Evolutionary conservation across 2,888 invertebrate genomes (phyloP).

Genomic region (Thecophora atra): DNA sequence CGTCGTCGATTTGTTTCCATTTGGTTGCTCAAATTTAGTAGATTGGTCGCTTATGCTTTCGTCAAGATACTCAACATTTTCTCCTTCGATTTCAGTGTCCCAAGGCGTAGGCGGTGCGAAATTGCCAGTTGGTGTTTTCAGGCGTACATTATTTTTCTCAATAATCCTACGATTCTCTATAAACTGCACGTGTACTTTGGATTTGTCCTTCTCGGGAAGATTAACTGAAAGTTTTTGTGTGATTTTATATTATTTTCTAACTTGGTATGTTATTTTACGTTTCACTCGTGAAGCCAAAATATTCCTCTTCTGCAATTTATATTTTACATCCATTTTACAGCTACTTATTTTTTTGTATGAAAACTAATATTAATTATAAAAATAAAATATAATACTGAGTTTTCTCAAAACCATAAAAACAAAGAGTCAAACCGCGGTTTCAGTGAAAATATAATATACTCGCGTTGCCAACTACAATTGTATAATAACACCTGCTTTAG

Average conservation of each 20-base stretch:
- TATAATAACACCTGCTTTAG: too few relatives aligned
- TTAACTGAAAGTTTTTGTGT: constrained; percentile 9
- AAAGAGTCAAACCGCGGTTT: too few relatives aligned
- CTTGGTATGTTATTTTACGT: background rate
- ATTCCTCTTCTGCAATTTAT: constrained; percentile 11
- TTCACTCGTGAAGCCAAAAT: constrained; percentile 4
- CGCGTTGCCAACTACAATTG: too few relatives aligned
- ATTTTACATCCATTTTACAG: constrained; percentile 9
- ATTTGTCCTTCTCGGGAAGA: constrained; percentile 30
- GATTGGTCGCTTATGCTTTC: constrained; percentile 39
- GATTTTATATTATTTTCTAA: background rate
- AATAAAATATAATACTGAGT: too few relatives aligned
- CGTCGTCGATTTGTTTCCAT: background rate
- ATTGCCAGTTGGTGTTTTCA: background rate
- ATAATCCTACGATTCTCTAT: constrained; percentile 38
- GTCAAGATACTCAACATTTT: constrained; percentile 48
- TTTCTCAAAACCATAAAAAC: too few relatives aligned
- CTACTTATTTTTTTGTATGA: background rate
- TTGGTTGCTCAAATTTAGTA: background rate
- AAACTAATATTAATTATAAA: constrained; percentile 18
- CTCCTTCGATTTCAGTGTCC: constrained; percentile 42
- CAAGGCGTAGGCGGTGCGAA: background rate
- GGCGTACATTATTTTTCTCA: constrained; percentile 17
- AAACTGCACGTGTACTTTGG: constrained; percentile 46
- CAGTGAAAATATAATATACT: too few relatives aligned